Evolutionary conservation across 2,797 vertebrate genomes (phyloP), one percentile per base, ranked within the genome.

Genomic region (Dromococcyx pavoninus): DNA sequence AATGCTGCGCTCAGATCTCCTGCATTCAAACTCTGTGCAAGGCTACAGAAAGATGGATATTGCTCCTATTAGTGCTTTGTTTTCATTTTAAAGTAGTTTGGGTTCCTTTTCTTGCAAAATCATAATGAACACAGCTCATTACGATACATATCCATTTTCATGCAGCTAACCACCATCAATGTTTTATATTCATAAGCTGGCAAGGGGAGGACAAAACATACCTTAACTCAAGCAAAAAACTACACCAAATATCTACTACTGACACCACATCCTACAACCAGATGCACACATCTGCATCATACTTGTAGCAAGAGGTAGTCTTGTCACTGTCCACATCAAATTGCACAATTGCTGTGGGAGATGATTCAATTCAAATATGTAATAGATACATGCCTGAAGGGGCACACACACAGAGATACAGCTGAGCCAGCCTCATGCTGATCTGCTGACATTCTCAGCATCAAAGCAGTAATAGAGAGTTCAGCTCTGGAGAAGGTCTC

Each of bases 261-360:
- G 33, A 4, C 6, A 24, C 10, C 21, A 41, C 7, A 0, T 39
- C 64, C 53, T 14, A 61, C 41, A 87, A 53, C 27, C 51, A 65
- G 10, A 5, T 2, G 4, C 43, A 37, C 43, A 43, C 17, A 7
- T 43, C 4, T 35, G 7, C 64, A 76, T 57, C 0, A 0, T 17
- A 39, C 44, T 25, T 69, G 37, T 14, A 33, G 35, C 50, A 65
- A 25, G 24, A 28, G 17, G 4, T 25, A 13, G 54, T 16, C 66
- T 72, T 84, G 33, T 41, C 60, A 62, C n/a, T 62, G n/a, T 57
- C 56, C 27, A 30, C 48, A 53, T 13, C 64, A 58, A 82, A 54
- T 15, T 30, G 39, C 48, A 84, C 4, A 27, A 83, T 54, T 24
- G 54, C 25, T 24, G 54, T 25, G 39, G 67, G 56, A 79, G 17